phyloP scores from a whole-genome alignment of 2,888 invertebrate genomes.

The Meiosimyza platycephala region DNA sequence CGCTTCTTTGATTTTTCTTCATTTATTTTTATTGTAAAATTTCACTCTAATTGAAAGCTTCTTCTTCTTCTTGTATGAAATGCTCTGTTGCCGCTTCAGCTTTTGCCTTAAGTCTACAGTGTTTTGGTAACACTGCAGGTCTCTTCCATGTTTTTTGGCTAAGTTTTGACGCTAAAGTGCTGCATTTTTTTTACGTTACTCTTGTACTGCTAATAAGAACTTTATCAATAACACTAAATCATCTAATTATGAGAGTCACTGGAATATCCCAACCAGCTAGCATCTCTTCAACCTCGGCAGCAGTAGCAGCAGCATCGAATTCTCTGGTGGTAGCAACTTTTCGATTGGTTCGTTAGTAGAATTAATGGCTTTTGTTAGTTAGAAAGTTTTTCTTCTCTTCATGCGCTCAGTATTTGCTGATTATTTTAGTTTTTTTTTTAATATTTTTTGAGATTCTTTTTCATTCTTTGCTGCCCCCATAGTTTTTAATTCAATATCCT shows the following conservation, averaged over 20 bases:
- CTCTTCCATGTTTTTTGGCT: not conserved
- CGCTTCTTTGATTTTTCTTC: constrained; percentile 21
- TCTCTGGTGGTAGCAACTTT: constrained; percentile 13
- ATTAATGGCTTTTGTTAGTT: constrained; percentile 59
- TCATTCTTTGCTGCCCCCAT: constrained; percentile 1
- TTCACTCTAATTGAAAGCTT: constrained; percentile 7
- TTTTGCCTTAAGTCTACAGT: not conserved
- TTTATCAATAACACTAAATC: constrained; percentile 62
- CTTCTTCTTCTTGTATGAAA: not conserved
- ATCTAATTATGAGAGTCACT: constrained; percentile 56
- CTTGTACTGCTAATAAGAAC: constrained; percentile 43
- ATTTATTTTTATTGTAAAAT: constrained; percentile 16
- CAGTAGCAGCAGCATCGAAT: constrained; percentile 32
- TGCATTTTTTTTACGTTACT: constrained; percentile 7
- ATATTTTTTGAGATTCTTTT: constrained; percentile 47
- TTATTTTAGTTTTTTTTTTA: constrained; percentile 27
- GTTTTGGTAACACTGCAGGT: too few species aligned
- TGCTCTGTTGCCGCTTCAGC: not conserved
- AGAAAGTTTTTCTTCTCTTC: constrained; percentile 58
- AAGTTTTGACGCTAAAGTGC: constrained; percentile 28
- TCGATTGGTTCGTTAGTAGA: constrained; percentile 43
- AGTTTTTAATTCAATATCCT: constrained; percentile 28
- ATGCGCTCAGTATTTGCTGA: constrained; percentile 45
- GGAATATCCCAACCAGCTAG: too few species aligned
- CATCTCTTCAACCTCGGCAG: constrained; percentile 32